Percentiles rank a stretch among this genome's conserved stretches.
Conservation (phyloP, 1,140 invertebrate species). For the Brachionus rotundiformis region DNA sequence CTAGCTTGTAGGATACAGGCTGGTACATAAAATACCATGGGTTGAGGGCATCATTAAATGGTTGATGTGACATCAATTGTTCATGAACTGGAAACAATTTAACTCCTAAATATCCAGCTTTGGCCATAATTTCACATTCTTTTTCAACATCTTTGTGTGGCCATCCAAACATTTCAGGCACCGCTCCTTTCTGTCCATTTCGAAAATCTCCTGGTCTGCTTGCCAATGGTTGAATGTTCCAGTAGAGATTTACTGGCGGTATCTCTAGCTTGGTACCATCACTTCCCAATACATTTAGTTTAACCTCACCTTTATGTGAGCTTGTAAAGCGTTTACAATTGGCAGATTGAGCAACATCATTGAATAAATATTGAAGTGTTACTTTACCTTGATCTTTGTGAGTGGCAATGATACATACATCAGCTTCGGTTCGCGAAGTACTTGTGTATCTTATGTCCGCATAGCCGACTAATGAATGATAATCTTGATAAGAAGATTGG, state of each 20-base stretch:
- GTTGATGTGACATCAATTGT: slow-evolving; percentile 52
- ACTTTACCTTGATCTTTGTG: slow-evolving; percentile 19
- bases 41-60: slow-evolving; percentile 46
- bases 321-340: slow-evolving; percentile 31
- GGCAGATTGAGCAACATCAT: not conserved
- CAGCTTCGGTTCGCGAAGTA: slow-evolving; percentile 20
- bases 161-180: slow-evolving; percentile 51
- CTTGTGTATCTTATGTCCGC: slow-evolving; percentile 49
- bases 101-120: slow-evolving; percentile 52
- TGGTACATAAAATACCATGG: slow-evolving; percentile 85
- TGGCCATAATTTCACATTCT: slow-evolving; percentile 51
- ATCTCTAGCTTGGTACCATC: slow-evolving; percentile 41
- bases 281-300: slow-evolving; percentile 20
- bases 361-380: slow-evolving; percentile 28
- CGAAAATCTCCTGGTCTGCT: slow-evolving; percentile 38
- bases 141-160: slow-evolving; percentile 48
- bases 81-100: slow-evolving; percentile 52
- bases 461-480: slow-evolving; percentile 46
- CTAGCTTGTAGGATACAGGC: slow-evolving; percentile 79
- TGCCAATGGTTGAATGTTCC: slow-evolving; percentile 15
- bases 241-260: slow-evolving; percentile 29
- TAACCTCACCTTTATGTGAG: not conserved
- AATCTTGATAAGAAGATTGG: slow-evolving; percentile 43
- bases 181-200: slow-evolving; percentile 51
- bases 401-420: slow-evolving; percentile 42